Conservation (phyloP, 23 tunicate species). For the Ascidia mentula region DNA sequence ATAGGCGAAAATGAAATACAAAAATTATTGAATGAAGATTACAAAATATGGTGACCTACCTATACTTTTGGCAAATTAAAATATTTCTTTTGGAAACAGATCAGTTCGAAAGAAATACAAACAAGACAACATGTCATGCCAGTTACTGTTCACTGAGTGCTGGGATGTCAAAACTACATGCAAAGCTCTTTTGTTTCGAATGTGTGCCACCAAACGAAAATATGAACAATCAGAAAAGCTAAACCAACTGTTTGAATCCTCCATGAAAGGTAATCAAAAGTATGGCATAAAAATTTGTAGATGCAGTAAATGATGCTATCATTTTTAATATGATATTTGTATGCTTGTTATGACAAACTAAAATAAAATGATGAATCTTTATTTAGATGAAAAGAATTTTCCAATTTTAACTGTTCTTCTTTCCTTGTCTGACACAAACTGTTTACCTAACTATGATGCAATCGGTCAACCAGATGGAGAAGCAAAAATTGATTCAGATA, state of each 20-base stretch:
- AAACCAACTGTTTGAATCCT: background rate
- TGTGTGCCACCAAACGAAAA: slow-evolving; percentile 9
- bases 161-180: slow-evolving; percentile 15
- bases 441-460: too few species aligned
- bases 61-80: background rate
- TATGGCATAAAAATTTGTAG: background rate
- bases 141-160: background rate
- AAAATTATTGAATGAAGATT: too few species aligned
- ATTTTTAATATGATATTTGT: background rate
- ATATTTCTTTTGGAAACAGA: background rate
- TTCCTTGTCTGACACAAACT: background rate
- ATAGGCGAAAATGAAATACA: too few species aligned
- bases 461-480: background rate
- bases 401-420: slow-evolving; percentile 12
- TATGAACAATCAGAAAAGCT: slow-evolving; percentile 27
- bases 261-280: background rate
- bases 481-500: background rate
- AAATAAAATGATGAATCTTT: background rate
- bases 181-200: slow-evolving; percentile 28
- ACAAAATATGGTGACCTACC: too few species aligned
- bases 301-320: background rate
- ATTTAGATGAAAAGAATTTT: slow-evolving; percentile 2
- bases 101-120: background rate
- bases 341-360: background rate
- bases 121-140: background rate